Conservation (phyloP, 2,888 invertebrate species). For the Drosophila putrida region DNA sequence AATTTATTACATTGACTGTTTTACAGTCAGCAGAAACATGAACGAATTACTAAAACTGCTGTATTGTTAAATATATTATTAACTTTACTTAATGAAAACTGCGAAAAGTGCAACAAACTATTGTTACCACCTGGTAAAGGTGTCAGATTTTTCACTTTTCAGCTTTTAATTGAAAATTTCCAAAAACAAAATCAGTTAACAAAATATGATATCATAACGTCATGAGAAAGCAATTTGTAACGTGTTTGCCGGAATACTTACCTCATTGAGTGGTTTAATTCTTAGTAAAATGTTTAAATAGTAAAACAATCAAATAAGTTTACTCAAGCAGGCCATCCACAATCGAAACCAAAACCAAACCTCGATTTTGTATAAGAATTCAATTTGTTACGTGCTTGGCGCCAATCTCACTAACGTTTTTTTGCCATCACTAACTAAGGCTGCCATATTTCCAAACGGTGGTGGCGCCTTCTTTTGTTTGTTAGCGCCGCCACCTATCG, state of each 20-base stretch:
- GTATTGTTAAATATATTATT: slow-evolving; percentile 13
- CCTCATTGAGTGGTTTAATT: no score
- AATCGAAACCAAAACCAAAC: no score
- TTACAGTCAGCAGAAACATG: slow-evolving; percentile 37
- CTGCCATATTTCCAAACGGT: slow-evolving; percentile 5
- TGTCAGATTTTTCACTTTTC: background rate
- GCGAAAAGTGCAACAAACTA: background rate
- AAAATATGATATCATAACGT: background rate
- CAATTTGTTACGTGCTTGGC: slow-evolving; percentile 35
- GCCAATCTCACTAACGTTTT: slow-evolving; percentile 5
- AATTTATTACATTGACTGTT: background rate
- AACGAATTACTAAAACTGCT: slow-evolving; percentile 38
- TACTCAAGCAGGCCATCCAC: no score
- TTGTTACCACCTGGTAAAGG: background rate
- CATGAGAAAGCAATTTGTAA: background rate
- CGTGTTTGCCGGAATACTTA: no score
- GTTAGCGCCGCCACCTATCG: no score
- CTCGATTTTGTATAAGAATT: slow-evolving; percentile 8
- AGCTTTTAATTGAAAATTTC: background rate
- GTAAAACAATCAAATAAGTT: no score
- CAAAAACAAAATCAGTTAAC: background rate
- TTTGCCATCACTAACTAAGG: slow-evolving; percentile 15
- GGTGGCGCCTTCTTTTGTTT: no score
- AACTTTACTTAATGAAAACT: slow-evolving; percentile 1
- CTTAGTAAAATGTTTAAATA: no score